Conservation (phyloP, 2,888 invertebrate species). For the Nowickia ferox region DNA sequence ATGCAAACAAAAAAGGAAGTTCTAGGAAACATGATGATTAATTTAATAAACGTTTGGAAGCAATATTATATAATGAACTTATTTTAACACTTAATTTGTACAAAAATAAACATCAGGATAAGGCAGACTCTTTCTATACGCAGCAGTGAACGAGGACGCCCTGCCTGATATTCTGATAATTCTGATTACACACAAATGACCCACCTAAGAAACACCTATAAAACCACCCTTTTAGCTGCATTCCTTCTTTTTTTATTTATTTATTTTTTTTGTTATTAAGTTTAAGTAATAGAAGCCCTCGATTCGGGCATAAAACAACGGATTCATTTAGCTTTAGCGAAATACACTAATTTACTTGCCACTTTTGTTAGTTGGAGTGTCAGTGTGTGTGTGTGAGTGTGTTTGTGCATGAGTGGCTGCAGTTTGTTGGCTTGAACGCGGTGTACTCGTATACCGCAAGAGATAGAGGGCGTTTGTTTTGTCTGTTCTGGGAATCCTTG, state of each 20-base stretch:
- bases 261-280: too few relatives aligned
- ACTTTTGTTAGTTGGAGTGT: neutral
- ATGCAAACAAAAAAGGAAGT: neutral
- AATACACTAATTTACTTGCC: conserved; percentile 32
- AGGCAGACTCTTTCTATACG: neutral
- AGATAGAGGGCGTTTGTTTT: neutral
- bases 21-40: conserved; percentile 31
- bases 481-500: conserved; percentile 37
- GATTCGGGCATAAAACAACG: conserved; percentile 16
- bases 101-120: conserved; percentile 52
- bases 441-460: neutral
- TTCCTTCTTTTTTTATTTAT: conserved; percentile 17
- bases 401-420: neutral
- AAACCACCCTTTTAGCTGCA: conserved; percentile 46
- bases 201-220: conserved; percentile 65
- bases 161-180: conserved; percentile 33
- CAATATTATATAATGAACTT: conserved; percentile 51
- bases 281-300: conserved; percentile 9
- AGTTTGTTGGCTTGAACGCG: conserved; percentile 13
- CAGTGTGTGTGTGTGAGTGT: neutral
- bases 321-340: conserved; percentile 5
- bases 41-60: conserved; percentile 24
- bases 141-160: conserved; percentile 36
- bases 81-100: conserved; percentile 66
- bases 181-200: conserved; percentile 47